Base-by-base conservation (phyloP, 2,113 vertebrate genomes). In the Pollachius pollachius region DNA sequence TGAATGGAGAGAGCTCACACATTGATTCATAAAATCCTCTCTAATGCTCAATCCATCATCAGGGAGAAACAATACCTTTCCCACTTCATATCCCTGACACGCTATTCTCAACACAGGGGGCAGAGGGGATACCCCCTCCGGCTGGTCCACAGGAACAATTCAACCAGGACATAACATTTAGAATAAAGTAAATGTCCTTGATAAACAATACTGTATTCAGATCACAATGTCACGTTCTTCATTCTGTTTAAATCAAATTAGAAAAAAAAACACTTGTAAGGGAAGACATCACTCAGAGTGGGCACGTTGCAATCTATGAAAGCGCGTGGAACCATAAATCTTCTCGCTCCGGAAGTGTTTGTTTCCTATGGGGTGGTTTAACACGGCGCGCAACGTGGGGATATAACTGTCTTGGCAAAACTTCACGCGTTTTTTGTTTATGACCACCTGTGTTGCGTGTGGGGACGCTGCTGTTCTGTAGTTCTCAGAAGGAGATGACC, bases 301-400 rank as follows among this genome's bases (percentile, higher is more conserved):
- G 81, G 68, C 77, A 74, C 68, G 79, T 66, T 75, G 81, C 86
- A 84, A 80, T 71, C 87, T 82, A 69, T 81, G 41, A 48, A 87
- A 86, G 82, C 71, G 76, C 70, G 67, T 71, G 52, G 69, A 81
- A 83, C 81, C 85, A 88, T 90, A 84, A 86, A 89, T 91, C 87
- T 90, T 79, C 57, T 85, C 80, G 78, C 87, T 83, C 81, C 74
- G 85, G 85, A 92, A 88, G 80, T 89, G 80, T 92, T 90, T 85
- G 90, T 83, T 92, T 92, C 89, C 88, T 89, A 81, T 88, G 86
- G 73, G 88, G 86, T 81, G 83, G 79, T 52, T 88, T 87, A 78
- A 85, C 87, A 77, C 80, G 80, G 76, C 84, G 80, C 71, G 65
- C 77, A 88, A 79, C 21, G 60, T 84, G 85, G 86, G 84, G 86